These are phyloP conservation scores for Hoplostethus mediterraneus DNA, from an alignment of 2,797 vertebrate species.

Conservation along the genomic window DNA sequence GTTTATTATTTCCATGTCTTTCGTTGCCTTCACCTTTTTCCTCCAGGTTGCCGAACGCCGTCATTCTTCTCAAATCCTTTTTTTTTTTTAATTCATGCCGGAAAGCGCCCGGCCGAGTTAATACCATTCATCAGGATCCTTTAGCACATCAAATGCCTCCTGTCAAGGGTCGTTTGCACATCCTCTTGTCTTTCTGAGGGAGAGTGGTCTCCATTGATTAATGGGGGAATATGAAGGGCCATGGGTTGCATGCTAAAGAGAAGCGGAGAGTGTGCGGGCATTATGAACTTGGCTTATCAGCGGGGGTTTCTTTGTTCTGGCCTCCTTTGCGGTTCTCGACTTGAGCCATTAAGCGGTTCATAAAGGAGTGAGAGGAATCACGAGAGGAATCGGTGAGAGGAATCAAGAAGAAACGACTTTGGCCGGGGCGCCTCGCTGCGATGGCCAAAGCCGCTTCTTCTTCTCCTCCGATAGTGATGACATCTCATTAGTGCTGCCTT, in stretches of 20 bases:
- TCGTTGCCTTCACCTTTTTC: slow-evolving; percentile 15
- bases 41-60: slow-evolving; percentile 32
- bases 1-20: not conserved
- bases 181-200: slow-evolving; percentile 69
- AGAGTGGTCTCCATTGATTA: slow-evolving; percentile 48
- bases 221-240: slow-evolving; percentile 47
- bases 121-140: slow-evolving; percentile 74
- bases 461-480: slow-evolving; percentile 26
- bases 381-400: not conserved
- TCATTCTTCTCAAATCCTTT: slow-evolving; percentile 39
- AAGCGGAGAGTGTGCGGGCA: not conserved
- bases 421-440: slow-evolving; percentile 31
- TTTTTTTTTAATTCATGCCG: slow-evolving; percentile 51
- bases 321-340: slow-evolving; percentile 31
- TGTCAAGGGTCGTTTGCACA: slow-evolving; percentile 78
- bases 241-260: slow-evolving; percentile 47
- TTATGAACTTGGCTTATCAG: slow-evolving; percentile 38
- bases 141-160: slow-evolving; percentile 80
- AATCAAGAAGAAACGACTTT: not conserved
- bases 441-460: slow-evolving; percentile 40
- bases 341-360: slow-evolving; percentile 55
- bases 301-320: slow-evolving; percentile 35
- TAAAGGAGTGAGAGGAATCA: slow-evolving; percentile 43
- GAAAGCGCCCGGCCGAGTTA: slow-evolving; percentile 70
- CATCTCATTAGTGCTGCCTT: slow-evolving; percentile 57